Evolutionary conservation across 2,113 vertebrate genomes (phyloP).

Genomic region (Delphinapterus leucas): DNA sequence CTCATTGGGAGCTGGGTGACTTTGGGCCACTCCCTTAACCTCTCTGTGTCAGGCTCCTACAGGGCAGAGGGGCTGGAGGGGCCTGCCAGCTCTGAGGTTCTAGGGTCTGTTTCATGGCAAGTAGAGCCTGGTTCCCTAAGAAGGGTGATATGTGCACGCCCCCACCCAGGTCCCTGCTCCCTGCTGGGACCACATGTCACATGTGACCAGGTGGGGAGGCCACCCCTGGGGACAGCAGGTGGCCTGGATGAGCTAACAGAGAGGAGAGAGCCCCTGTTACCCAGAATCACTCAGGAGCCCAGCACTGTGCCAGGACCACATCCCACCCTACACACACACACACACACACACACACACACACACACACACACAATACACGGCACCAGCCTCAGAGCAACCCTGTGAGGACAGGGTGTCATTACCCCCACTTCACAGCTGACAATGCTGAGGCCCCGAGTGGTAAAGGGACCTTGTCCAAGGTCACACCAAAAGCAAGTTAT

Average conservation of each 20-base stretch:
- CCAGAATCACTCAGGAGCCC: background rate
- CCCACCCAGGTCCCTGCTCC: background rate
- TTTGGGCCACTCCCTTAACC: background rate
- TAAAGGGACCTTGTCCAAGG: background rate
- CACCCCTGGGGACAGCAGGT: background rate
- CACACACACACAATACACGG: fast-evolving
- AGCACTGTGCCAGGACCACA: background rate
- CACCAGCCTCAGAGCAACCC: background rate
- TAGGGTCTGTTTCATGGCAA: background rate
- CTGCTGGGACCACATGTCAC: background rate
- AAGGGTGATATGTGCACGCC: fast-evolving
- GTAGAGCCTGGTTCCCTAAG: background rate
- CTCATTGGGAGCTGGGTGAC: fast-evolving
- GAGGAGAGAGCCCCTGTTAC: background rate
- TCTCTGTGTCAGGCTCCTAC: background rate
- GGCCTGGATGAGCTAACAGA: background rate
- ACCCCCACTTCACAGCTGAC: background rate
- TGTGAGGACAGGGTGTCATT: background rate
- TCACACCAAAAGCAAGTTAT: background rate
- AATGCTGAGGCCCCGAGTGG: background rate
- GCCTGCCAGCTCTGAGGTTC: background rate
- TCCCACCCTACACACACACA: background rate
- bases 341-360: background rate
- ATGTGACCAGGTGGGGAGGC: background rate
- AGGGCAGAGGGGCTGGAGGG: background rate